Conservation (phyloP, 1,140 invertebrate species). For the Bombus sylvicola region DNA sequence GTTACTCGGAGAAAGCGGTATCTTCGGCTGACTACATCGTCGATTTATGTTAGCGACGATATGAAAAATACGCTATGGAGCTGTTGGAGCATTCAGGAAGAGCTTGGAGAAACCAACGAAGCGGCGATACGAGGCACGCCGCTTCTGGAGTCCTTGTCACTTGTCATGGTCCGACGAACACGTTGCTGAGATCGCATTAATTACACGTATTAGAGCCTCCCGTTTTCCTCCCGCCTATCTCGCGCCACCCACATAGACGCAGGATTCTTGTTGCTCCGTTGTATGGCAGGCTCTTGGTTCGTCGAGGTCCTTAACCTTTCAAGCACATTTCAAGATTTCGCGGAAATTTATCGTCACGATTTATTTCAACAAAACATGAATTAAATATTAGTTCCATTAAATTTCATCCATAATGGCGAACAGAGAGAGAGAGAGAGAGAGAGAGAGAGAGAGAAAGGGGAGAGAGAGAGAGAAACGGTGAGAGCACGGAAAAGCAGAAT, state of each 20-base stretch:
- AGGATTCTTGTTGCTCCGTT: constrained; percentile 25
- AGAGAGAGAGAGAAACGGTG: not conserved
- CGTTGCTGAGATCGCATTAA: constrained; percentile 74
- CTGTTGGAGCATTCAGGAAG: not conserved
- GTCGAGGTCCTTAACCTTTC: not conserved
- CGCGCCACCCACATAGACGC: constrained; percentile 48
- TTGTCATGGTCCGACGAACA: constrained; percentile 61
- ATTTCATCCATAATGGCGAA: no score
- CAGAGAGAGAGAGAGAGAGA: no score
- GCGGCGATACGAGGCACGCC: constrained; percentile 56
- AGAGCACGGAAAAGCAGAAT: not conserved
- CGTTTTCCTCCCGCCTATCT: constrained; percentile 22
- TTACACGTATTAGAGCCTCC: constrained; percentile 70
- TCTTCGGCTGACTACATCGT: not conserved
- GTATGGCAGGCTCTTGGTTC: not conserved
- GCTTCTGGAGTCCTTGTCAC: constrained; percentile 64
- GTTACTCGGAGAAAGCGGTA: not conserved
- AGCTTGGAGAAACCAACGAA: constrained; percentile 58
- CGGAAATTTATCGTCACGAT: not conserved
- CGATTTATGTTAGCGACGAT: constrained; percentile 1
- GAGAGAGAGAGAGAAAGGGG: no score
- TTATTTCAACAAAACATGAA: not conserved
- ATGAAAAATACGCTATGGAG: constrained; percentile 15
- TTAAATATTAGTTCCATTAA: no score
- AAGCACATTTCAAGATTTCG: not conserved